phyloP scores from a whole-genome alignment of 2,888 invertebrate species.

The Pammene fasciana region DNA sequence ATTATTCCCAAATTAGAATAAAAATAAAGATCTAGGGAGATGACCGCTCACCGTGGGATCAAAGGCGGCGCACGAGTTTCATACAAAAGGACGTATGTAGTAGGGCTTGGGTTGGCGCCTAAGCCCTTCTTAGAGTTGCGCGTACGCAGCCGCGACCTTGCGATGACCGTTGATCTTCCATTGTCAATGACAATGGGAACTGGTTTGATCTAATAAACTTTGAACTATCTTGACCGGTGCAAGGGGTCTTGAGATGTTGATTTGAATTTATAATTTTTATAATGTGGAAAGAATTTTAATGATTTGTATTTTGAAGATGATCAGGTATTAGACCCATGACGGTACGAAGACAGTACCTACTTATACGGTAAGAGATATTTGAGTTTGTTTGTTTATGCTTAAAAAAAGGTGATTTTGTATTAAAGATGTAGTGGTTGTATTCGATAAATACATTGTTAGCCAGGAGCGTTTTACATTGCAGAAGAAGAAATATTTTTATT shows the following conservation, averaged over 20 bases:
- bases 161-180: constrained; percentile 75
- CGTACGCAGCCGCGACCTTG: constrained; percentile 68
- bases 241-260: constrained; percentile 20
- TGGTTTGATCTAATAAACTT: constrained; percentile 48
- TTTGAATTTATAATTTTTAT: constrained; percentile 11
- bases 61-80: constrained; percentile 47
- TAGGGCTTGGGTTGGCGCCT: neutral
- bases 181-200: constrained; percentile 46
- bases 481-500: no score
- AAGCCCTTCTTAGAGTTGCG: constrained; percentile 34
- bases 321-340: no score
- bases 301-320: neutral
- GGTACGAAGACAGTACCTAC: no score
- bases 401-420: no score
- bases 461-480: no score
- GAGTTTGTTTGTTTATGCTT: no score
- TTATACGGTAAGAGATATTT: no score
- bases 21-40: constrained; percentile 62
- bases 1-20: constrained; percentile 61
- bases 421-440: no score
- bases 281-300: constrained; percentile 2
- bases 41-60: constrained; percentile 72
- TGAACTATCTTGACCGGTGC: constrained; percentile 33
- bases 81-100: neutral
- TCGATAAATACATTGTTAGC: no score